phyloP scores from a whole-genome alignment of 2,113 vertebrate genomes.

The Bubo bubo region DNA sequence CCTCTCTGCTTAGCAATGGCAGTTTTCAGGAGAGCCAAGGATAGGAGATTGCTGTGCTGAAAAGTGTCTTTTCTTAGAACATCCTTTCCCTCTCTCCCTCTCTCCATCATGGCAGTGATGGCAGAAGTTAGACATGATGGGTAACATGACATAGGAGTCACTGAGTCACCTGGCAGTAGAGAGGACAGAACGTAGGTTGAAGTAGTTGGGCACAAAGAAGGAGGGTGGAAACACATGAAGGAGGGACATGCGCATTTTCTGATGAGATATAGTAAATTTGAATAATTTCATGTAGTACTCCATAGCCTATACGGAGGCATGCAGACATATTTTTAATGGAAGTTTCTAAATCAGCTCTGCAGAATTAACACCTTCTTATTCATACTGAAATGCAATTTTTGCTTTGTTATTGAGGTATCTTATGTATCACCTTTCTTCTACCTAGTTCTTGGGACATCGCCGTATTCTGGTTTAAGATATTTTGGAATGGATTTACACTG shows the following conservation, averaged over 20 bases:
- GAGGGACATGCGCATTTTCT: neutral
- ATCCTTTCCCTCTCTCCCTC: neutral
- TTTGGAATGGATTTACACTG: neutral
- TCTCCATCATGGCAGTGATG: neutral
- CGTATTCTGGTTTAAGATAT: neutral
- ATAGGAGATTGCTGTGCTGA: neutral
- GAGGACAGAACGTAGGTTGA: neutral
- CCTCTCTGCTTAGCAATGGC: neutral
- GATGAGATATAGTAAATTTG: neutral
- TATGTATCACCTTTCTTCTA: neutral
- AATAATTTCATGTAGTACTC: neutral
- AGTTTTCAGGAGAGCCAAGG: neutral
- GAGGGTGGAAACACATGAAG: neutral
- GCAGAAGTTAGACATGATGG: neutral
- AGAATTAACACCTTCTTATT: neutral
- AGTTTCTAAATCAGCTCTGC: neutral
- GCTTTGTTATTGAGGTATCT: neutral
- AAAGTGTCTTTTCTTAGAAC: neutral
- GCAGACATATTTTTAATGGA: neutral
- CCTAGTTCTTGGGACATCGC: neutral
- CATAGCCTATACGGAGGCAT: rapidly evolving
- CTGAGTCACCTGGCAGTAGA: neutral
- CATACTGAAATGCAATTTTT: neutral
- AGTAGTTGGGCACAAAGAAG: neutral
- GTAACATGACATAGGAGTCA: neutral